Conservation (phyloP, 1,140 invertebrate genomes). For the Triops cancriformis region DNA sequence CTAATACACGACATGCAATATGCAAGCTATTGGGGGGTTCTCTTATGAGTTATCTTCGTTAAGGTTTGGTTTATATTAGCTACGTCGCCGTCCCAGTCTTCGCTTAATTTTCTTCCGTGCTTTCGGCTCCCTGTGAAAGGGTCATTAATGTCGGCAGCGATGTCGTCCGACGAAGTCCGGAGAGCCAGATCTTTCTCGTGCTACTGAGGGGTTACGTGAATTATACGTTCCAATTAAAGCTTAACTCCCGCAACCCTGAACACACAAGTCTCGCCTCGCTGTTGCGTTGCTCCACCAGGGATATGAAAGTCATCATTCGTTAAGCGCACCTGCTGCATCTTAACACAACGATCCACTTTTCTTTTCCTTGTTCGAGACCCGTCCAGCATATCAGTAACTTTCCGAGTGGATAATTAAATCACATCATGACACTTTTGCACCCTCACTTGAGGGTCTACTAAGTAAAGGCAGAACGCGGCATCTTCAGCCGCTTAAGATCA, state of each 20-base stretch:
- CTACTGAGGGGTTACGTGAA: not conserved
- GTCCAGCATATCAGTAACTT: not conserved
- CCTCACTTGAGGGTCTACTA: not conserved
- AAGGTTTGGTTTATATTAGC: not conserved
- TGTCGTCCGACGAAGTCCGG: not conserved
- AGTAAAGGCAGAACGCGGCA: not conserved
- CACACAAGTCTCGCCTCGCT: not conserved
- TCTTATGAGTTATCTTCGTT: not conserved
- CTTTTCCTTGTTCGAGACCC: not conserved
- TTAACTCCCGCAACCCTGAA: not conserved
- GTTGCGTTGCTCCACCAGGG: not conserved
- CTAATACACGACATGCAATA: conserved; percentile 6
- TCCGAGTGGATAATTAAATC: not conserved
- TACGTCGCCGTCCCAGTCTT: not conserved
- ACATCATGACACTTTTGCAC: conserved; percentile 9
- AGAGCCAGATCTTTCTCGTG: not conserved
- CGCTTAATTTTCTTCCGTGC: not conserved
- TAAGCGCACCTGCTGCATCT: conserved; percentile 9
- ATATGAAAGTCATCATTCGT: not conserved
- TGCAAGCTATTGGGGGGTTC: not conserved
- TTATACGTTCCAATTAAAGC: conserved; percentile 14
- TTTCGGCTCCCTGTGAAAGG: not conserved
- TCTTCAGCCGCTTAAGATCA: not conserved
- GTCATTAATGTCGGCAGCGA: not conserved
- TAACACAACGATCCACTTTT: not conserved